Conservation (phyloP, 2,113 vertebrate species). For the Dipodomys spectabilis region DNA sequence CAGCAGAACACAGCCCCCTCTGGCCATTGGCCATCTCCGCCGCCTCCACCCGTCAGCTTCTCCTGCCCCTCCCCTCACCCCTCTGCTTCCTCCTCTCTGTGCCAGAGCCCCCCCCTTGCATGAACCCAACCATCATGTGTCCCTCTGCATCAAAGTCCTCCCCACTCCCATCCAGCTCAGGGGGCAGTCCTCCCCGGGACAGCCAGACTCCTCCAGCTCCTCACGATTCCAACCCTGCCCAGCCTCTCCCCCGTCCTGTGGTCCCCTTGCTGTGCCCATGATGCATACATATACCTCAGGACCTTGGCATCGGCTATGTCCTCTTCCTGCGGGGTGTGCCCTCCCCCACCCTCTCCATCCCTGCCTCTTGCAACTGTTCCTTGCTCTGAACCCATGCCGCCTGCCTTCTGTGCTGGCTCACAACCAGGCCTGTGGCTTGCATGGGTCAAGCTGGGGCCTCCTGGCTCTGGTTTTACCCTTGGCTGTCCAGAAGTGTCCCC, state of each 20-base stretch:
- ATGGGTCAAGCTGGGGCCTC: too few relatives aligned
- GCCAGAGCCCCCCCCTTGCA: neutral
- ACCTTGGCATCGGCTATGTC: neutral
- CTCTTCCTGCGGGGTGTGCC: neutral
- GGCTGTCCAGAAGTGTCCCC: neutral
- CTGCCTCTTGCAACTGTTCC: neutral
- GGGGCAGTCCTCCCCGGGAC: accelerated
- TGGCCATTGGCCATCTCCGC: too few relatives aligned
- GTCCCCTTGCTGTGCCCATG: neutral
- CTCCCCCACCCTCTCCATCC: neutral
- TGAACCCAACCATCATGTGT: neutral
- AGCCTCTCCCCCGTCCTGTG: accelerated
- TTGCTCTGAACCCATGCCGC: neutral
- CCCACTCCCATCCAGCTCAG: neutral
- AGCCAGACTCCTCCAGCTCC: neutral
- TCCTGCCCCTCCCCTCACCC: accelerated
- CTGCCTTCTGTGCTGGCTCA: too few relatives aligned
- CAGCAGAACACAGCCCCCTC: accelerated
- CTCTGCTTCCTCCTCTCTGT: neutral
- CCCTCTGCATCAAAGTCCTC: neutral
- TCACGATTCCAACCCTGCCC: neutral
- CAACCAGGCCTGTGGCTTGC: neutral
- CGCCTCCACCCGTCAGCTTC: accelerated
- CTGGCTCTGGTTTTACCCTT: neutral
- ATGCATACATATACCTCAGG: neutral